phyloP scores from a whole-genome alignment of 2,113 vertebrate species.

The Tor tambroides region DNA sequence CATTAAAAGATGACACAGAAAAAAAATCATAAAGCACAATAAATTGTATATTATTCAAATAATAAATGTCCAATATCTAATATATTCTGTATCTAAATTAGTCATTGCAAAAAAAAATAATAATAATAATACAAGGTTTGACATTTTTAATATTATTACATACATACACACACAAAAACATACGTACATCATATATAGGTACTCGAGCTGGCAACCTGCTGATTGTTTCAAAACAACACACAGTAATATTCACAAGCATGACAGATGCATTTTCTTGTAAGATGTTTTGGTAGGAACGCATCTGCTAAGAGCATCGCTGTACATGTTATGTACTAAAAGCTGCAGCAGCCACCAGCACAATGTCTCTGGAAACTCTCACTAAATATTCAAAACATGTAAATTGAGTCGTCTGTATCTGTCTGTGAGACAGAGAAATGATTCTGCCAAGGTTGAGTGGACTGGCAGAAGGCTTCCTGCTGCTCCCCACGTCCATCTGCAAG shows the following conservation, averaged over 20 bases:
- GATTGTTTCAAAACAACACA: not conserved
- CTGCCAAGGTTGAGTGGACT: conserved; percentile 11
- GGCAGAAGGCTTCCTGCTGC: conserved; percentile 26
- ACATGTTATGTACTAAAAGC: not conserved
- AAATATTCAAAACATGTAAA: conserved; percentile 33
- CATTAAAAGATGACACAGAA: not conserved
- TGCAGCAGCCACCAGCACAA: conserved; percentile 1
- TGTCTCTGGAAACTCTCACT: not conserved
- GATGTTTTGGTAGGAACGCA: not conserved
- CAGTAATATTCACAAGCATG: not conserved
- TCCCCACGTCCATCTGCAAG: conserved; percentile 31
- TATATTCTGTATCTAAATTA: not conserved
- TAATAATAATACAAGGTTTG: no score
- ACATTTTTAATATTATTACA: no score
- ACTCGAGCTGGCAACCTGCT: no score
- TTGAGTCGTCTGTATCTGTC: not conserved
- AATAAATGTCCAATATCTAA: not conserved
- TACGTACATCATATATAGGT: no score
- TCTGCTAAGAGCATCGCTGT: not conserved
- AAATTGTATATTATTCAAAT: not conserved
- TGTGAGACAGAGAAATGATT: conserved; percentile 5
- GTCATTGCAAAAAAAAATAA: not conserved
- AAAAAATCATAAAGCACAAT: not conserved
- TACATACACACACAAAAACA: no score
- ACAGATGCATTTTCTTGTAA: not conserved